Conservation (phyloP, 1,140 invertebrate genomes). For the Drosophila takahashii region DNA sequence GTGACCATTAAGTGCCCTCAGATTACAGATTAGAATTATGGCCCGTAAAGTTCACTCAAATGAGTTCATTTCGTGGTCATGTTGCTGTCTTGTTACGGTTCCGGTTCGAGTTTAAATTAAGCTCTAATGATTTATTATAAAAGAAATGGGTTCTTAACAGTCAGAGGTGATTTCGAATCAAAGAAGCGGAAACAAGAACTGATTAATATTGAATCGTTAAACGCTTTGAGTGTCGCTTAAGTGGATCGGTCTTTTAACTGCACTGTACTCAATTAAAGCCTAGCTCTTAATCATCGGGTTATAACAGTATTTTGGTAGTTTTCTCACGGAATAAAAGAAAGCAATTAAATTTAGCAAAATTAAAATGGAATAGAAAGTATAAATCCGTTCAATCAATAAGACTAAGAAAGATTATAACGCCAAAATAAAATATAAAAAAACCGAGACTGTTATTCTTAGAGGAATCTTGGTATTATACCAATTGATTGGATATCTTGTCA, state of each 20-base stretch:
- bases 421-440: not conserved
- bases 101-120: slow-evolving; percentile 67
- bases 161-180: slow-evolving; percentile 7
- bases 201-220: slow-evolving; percentile 24
- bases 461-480: not conserved
- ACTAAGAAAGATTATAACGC: not conserved
- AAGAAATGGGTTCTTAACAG: slow-evolving; percentile 24
- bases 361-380: not conserved
- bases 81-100: slow-evolving; percentile 49
- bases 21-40: slow-evolving; percentile 78
- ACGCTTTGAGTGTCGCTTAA: slow-evolving; percentile 19
- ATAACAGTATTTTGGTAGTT: not conserved
- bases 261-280: slow-evolving; percentile 9
- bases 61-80: slow-evolving; percentile 60
- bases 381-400: not conserved
- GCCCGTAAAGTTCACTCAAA: slow-evolving; percentile 60
- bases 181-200: slow-evolving; percentile 24
- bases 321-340: not conserved
- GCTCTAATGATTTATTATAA: slow-evolving; percentile 67
- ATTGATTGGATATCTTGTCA: slow-evolving; percentile 11
- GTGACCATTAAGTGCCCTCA: slow-evolving; percentile 51
- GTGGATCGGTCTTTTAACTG: slow-evolving; percentile 14
- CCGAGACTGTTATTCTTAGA: not conserved
- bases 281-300: slow-evolving; percentile 14
- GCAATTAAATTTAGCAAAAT: not conserved